Percentiles rank a stretch among this genome's conserved stretches.
phyloP scores from a whole-genome alignment of 2,113 vertebrate species.

The Malurus melanocephalus region DNA sequence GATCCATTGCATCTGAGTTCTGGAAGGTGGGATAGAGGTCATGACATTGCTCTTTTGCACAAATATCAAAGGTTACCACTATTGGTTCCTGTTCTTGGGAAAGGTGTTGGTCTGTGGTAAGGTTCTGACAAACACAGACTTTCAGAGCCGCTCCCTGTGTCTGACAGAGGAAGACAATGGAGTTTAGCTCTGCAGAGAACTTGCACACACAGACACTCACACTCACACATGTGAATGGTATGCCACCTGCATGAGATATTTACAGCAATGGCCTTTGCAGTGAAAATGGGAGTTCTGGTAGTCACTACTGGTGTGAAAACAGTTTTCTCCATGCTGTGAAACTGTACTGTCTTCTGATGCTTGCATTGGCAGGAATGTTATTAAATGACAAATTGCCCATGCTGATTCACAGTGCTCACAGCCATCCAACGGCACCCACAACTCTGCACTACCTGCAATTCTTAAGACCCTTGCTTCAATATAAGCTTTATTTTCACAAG shows the following conservation, averaged over 20 bases:
- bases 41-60: neutral
- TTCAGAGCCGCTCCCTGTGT: neutral
- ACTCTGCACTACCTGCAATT: neutral
- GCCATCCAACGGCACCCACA: neutral
- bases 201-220: neutral
- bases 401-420: neutral
- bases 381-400: neutral
- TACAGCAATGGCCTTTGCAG: neutral
- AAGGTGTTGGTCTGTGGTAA: neutral
- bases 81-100: neutral
- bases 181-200: neutral
- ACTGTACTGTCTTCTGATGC: neutral
- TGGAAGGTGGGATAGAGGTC: neutral
- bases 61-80: neutral
- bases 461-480: fast-evolving
- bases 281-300: neutral
- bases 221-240: neutral
- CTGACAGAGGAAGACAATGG: neutral
- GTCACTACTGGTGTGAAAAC: neutral
- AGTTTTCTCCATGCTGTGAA: neutral
- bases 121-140: neutral
- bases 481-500: neutral
- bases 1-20: neutral
- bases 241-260: neutral
- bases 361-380: neutral